Base-by-base conservation (phyloP, 2,797 vertebrate genomes). In the Emys orbicularis region DNA sequence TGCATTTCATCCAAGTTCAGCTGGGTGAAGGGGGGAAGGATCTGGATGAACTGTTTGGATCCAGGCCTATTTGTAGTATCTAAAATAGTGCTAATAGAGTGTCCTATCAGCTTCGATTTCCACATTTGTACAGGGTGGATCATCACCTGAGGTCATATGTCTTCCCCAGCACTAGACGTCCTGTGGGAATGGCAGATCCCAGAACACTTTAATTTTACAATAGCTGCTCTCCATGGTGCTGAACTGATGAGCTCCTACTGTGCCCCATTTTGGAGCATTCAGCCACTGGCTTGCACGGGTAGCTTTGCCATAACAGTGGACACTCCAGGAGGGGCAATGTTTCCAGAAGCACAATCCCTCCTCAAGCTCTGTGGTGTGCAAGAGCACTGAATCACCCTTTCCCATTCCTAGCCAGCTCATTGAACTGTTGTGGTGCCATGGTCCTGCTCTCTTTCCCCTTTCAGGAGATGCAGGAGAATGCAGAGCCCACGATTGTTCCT, bases 381-480 rank as follows among this genome's bases (percentile, higher is more conserved):
- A 54, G 18, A 44, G n/a, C 37, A 84, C 25, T 1, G 11, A 44
- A 23, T 19, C 6, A 29, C 41, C 6, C n/a, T 53, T 53, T 44
- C 31, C 61, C 37, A 68, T 50, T 34, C n/a, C 61, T 53, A 12
- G 23, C 3, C 34, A 68, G 34, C 15, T n/a, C 15, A 4, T 6
- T 53, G 49, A 50, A 13, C 57, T 61, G 5, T 61, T 61, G 57
- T 25, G 12, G 57, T 61, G 27, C 57, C 29, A 31, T 29, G 41
- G 23, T 25, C 72, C 72, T 76, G 13, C 2, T 89, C 15, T 88
- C 15, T 89, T 72, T 41, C 0, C 3, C 53, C 0, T 12, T 10
- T 18, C 3, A 18, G 21, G 54, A 54, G 54, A 54, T 10, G 54
- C 54, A 54, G 21, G 9, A 54, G 54, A 27, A 85, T 31, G 1